phyloP scores from a whole-genome alignment of 2,797 vertebrate genomes.

The Falco rusticolus region DNA sequence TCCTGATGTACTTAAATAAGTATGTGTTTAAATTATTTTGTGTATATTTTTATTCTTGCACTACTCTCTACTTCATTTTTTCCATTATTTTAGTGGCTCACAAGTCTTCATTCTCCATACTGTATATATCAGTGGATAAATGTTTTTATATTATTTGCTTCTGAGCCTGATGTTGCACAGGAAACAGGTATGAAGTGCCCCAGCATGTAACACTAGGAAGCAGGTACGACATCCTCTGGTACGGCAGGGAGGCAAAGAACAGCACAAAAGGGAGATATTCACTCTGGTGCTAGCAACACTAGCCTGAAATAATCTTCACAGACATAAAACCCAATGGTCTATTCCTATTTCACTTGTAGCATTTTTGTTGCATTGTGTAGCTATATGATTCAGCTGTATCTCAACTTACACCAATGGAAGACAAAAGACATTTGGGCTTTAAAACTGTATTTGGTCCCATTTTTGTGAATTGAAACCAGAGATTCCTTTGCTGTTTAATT shows the following conservation, averaged over 20 bases:
- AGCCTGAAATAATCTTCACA: not conserved
- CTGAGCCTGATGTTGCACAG: rapidly evolving
- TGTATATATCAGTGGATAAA: not conserved
- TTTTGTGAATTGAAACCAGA: not conserved
- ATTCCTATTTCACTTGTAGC: not conserved
- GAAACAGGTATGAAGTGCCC: not conserved
- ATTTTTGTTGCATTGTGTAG: not conserved
- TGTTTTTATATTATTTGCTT: not conserved
- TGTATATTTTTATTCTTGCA: not conserved
- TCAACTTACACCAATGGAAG: not conserved
- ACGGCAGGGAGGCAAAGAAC: not conserved
- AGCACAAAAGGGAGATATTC: not conserved
- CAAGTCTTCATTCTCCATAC: not conserved
- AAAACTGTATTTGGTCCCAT: not conserved
- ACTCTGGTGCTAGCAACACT: not conserved
- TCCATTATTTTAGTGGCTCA: not conserved
- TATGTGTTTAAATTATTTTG: not conserved
- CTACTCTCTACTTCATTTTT: not conserved
- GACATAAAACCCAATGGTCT: not conserved
- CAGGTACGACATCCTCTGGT: not conserved
- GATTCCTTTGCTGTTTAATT: not conserved
- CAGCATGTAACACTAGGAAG: not conserved
- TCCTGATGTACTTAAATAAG: not conserved
- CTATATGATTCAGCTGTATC: not conserved
- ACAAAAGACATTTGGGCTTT: not conserved